Conservation (phyloP, 2,888 invertebrate genomes). For the Steinernema carpocapsae region DNA sequence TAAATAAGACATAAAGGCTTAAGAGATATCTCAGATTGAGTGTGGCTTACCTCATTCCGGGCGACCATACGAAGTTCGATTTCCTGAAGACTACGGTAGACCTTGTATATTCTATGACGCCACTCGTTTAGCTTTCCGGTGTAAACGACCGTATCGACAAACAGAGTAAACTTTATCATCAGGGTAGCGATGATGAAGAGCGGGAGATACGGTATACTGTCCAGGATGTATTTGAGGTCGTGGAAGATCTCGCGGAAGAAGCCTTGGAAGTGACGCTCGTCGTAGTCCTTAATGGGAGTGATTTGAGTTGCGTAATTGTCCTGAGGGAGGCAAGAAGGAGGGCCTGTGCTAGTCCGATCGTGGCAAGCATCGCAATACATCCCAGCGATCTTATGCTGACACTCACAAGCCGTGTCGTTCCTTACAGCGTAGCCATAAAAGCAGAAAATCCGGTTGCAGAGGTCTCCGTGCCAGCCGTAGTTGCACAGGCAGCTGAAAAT, state of each 20-base stretch:
- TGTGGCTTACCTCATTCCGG: not conserved
- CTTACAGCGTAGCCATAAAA: conserved; percentile 20
- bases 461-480: conserved; percentile 33
- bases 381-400: not conserved
- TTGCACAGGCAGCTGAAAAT: conserved; percentile 20
- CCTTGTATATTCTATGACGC: not conserved
- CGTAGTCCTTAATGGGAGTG: not conserved
- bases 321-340: conserved; percentile 17
- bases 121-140: conserved; percentile 8
- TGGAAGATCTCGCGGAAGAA: not conserved
- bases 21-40: not conserved
- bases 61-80: not conserved
- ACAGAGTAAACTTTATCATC: conserved; percentile 8
- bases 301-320: not conserved
- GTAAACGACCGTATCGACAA: conserved; percentile 11
- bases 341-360: not conserved
- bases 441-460: conserved; percentile 25
- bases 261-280: too few species aligned
- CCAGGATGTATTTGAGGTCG: not conserved
- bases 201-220: conserved; percentile 18
- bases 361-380: conserved; percentile 25
- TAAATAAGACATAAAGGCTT: not conserved
- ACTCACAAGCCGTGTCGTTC: conserved; percentile 29
- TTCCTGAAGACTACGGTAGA: conserved; percentile 1
- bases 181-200: not conserved